These are phyloP conservation scores for Oreochromis mossambicus DNA, from an alignment of 2,797 vertebrate genomes.

Conservation along the genomic window DNA sequence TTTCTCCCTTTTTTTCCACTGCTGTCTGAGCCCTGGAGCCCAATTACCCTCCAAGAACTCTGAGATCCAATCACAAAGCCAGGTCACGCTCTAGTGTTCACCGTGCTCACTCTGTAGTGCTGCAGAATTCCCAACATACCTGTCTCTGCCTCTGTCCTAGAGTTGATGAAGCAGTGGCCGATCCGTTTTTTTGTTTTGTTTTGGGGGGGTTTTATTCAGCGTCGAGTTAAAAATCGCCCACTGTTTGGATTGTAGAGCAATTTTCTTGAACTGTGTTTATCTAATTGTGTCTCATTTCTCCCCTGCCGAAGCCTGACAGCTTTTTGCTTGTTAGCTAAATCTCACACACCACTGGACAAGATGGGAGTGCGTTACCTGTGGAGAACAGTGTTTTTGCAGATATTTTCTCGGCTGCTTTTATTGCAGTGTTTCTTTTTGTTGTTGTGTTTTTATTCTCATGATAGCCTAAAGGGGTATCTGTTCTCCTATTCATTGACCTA, in stretches of 20 bases:
- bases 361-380: conserved; percentile 11
- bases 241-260: conserved; percentile 25
- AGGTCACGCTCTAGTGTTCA: conserved; percentile 52
- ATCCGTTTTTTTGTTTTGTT: conserved; percentile 11
- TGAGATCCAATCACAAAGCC: conserved; percentile 65
- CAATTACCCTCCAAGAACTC: conserved; percentile 67
- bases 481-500: conserved; percentile 35
- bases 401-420: conserved; percentile 30
- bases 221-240: conserved; percentile 29
- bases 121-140: conserved; percentile 52
- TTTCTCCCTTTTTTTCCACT: conserved; percentile 25
- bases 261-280: conserved; percentile 14
- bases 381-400: conserved; percentile 6
- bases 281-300: conserved; percentile 29
- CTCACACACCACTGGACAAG: conserved; percentile 12
- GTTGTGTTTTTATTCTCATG: neutral
- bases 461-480: conserved; percentile 16
- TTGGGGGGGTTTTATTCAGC: neutral
- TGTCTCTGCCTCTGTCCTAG: conserved; percentile 14
- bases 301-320: conserved; percentile 3
- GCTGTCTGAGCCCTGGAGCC: conserved; percentile 54
- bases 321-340: conserved; percentile 30
- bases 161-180: conserved; percentile 22
- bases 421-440: conserved; percentile 1
- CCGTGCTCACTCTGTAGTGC: conserved; percentile 15